Conservation (phyloP, 2,113 vertebrate species). For the Prunella himalayana region DNA sequence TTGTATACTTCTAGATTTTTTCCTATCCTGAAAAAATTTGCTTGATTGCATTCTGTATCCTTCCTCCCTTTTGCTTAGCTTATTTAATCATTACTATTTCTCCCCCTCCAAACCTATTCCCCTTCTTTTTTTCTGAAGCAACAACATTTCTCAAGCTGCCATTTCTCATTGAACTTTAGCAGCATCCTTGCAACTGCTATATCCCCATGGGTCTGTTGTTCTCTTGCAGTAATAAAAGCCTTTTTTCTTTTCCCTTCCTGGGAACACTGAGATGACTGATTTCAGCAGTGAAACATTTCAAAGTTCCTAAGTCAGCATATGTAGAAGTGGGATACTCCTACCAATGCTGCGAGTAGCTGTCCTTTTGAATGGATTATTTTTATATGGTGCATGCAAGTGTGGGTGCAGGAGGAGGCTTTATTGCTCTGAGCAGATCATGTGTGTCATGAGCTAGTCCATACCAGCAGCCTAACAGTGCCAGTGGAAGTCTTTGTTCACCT, state of each 20-base stretch:
- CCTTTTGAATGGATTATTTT: not conserved
- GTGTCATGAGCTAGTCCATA: not conserved
- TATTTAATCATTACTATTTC: not conserved
- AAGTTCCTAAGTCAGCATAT: not conserved
- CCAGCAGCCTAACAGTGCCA: not conserved
- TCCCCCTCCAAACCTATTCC: not conserved
- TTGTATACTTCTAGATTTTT: not conserved
- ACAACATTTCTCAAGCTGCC: not conserved
- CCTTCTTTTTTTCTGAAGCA: not conserved
- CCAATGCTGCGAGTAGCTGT: not conserved
- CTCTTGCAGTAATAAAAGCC: not conserved
- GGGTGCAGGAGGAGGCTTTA: not conserved
- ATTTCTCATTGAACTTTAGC: not conserved
- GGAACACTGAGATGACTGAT: not conserved
- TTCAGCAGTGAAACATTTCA: not conserved
- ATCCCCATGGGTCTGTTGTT: not conserved
- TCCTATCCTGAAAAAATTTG: not conserved
- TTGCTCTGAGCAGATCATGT: not conserved
- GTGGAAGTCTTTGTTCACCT: not conserved
- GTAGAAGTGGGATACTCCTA: not conserved
- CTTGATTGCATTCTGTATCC: not conserved
- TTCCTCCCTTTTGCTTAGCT: not conserved
- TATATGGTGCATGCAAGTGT: accelerated
- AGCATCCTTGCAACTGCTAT: not conserved
- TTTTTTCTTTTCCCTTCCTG: not conserved